phyloP scores from a whole-genome alignment of 2,113 vertebrate species.

The Phocoena phocoena region DNA sequence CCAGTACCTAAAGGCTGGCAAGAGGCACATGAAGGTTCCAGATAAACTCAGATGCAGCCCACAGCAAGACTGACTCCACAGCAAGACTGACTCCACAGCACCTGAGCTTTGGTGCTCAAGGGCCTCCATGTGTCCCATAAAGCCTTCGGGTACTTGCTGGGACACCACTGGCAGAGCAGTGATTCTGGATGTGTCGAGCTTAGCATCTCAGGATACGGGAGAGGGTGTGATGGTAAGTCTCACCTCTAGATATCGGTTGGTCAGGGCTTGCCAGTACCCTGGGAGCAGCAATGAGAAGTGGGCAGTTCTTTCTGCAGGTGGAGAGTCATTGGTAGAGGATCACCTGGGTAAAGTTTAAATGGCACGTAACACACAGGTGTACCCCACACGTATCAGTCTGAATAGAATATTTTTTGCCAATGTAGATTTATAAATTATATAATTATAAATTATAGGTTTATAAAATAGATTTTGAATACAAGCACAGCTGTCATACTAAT shows the following conservation, averaged over 20 bases:
- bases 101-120: too few relatives aligned
- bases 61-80: accelerated
- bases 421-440: not conserved
- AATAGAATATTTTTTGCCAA: not conserved
- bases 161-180: not conserved
- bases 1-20: accelerated
- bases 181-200: not conserved
- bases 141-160: not conserved
- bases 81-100: accelerated
- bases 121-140: accelerated
- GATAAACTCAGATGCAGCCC: not conserved
- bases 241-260: not conserved
- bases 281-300: accelerated
- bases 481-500: not conserved
- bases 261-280: accelerated
- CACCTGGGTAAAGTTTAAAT: not conserved
- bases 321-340: not conserved
- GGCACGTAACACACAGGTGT: too few relatives aligned
- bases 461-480: not conserved
- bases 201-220: not conserved
- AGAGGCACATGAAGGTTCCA: not conserved
- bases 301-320: not conserved
- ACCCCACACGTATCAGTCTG: accelerated
- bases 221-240: not conserved
- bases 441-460: not conserved